Conservation (phyloP, 2,797 vertebrate genomes). For the Triplophysa bombifrons region DNA sequence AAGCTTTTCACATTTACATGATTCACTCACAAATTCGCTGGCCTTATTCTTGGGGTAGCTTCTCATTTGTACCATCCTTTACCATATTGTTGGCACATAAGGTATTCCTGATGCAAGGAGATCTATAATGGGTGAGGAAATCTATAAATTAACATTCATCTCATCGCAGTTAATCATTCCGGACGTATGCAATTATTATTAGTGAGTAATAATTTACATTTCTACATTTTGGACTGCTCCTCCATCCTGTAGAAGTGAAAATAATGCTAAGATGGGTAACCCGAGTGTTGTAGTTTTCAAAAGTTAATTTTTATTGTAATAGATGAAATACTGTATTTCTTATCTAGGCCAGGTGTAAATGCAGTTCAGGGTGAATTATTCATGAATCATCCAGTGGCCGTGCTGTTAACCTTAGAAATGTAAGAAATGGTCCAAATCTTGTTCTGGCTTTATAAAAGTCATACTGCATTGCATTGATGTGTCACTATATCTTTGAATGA, state of each 20-base stretch:
- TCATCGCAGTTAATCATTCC: neutral
- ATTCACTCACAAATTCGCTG: constrained; percentile 48
- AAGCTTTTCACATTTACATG: constrained; percentile 41
- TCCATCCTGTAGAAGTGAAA: too few species aligned
- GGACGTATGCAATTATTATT: neutral
- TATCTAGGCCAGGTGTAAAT: constrained; percentile 24
- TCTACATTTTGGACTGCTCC: neutral
- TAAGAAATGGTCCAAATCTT: constrained; percentile 17
- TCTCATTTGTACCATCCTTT: constrained; percentile 69
- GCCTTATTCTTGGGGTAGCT: constrained; percentile 60
- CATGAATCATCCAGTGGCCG: constrained; percentile 29
- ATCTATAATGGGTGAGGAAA: neutral
- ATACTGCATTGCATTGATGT: constrained; percentile 15
- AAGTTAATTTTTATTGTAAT: constrained; percentile 8
- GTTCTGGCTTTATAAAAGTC: constrained; percentile 17
- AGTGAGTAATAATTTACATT: neutral
- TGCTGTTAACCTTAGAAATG: constrained; percentile 11
- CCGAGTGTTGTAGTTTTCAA: constrained; percentile 16
- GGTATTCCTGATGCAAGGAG: constrained; percentile 54
- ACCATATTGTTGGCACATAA: constrained; percentile 46
- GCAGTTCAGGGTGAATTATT: constrained; percentile 35
- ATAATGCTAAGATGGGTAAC: too few species aligned
- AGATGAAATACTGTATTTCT: constrained; percentile 9
- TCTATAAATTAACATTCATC: neutral
- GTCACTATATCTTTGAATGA: constrained; percentile 29